Percentiles rank a stretch among this genome's conserved stretches.
Conservation (phyloP, 2,113 vertebrate genomes). For the Malaclemys terrapin region DNA sequence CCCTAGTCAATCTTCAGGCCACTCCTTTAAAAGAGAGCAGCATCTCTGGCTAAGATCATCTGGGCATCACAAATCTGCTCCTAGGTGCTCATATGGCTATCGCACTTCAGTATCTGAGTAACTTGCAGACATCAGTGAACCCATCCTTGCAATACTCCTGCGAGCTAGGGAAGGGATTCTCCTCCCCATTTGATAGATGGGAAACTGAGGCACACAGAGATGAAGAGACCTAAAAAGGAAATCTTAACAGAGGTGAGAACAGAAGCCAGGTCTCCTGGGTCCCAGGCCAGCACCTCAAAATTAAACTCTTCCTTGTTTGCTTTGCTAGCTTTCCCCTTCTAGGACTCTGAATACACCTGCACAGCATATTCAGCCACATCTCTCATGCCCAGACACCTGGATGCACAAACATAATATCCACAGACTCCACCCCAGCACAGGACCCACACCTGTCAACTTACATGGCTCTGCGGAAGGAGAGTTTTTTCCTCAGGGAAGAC, state of each 20-base stretch:
- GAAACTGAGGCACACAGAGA: neutral
- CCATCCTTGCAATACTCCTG: neutral
- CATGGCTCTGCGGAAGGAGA: constrained; percentile 69
- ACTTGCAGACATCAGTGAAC: neutral
- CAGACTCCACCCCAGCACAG: neutral
- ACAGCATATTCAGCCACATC: fast-evolving
- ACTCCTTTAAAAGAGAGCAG: neutral
- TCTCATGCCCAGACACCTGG: neutral
- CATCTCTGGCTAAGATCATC: neutral
- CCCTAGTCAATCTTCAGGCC: neutral
- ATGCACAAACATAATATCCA: fast-evolving
- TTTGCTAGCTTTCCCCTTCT: neutral
- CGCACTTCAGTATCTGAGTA: neutral
- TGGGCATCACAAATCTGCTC: neutral
- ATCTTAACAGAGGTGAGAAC: neutral
- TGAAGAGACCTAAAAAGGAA: neutral
- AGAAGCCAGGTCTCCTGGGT: neutral
- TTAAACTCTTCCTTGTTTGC: neutral
- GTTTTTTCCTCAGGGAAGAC: constrained; percentile 77
- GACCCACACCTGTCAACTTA: constrained; percentile 48
- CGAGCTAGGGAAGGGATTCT: neutral
- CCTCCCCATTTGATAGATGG: neutral
- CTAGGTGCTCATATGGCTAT: neutral
- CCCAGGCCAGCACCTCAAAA: neutral
- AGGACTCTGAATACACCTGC: fast-evolving